Evolutionary conservation across 1,140 invertebrate species (phyloP).

Genomic region (Formica exsecta): DNA sequence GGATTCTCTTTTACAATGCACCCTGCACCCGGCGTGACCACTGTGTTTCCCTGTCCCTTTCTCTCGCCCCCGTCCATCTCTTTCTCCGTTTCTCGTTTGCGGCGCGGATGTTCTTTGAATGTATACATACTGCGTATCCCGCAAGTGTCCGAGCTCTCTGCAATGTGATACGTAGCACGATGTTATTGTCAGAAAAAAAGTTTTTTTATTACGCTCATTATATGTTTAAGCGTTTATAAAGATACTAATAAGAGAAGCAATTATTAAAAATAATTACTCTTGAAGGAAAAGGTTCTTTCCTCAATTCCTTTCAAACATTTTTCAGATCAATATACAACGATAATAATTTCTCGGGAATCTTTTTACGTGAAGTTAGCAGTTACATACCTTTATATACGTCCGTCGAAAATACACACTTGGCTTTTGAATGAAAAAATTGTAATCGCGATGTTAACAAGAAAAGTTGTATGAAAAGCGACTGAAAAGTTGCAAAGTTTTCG

Average conservation of each 20-base stretch:
- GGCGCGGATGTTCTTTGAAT: not conserved
- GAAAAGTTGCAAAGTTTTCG: constrained; percentile 74
- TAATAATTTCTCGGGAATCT: not conserved
- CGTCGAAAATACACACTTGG: constrained; percentile 15
- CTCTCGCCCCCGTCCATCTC: constrained; percentile 4
- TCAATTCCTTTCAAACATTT: not conserved
- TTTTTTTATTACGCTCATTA: not conserved
- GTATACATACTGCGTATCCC: not conserved
- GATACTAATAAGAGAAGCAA: too few relatives aligned
- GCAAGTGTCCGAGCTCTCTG: not conserved
- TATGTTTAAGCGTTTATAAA: too few relatives aligned
- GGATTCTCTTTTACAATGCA: constrained; percentile 58
- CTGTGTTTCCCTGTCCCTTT: not conserved
- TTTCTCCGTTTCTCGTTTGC: constrained; percentile 2
- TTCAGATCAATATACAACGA: not conserved
- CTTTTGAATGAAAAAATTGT: constrained; percentile 67
- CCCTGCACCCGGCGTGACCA: constrained; percentile 20
- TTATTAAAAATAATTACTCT: too few relatives aligned
- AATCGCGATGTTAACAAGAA: constrained; percentile 78
- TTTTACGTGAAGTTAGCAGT: not conserved
- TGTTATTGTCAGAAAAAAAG: too few relatives aligned
- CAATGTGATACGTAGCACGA: not conserved
- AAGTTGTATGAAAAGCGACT: constrained; percentile 76
- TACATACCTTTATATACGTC: not conserved
- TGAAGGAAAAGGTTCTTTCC: too few relatives aligned